Base-by-base conservation (phyloP, 2,888 invertebrate species). In the Ectemnius cavifrons region DNA sequence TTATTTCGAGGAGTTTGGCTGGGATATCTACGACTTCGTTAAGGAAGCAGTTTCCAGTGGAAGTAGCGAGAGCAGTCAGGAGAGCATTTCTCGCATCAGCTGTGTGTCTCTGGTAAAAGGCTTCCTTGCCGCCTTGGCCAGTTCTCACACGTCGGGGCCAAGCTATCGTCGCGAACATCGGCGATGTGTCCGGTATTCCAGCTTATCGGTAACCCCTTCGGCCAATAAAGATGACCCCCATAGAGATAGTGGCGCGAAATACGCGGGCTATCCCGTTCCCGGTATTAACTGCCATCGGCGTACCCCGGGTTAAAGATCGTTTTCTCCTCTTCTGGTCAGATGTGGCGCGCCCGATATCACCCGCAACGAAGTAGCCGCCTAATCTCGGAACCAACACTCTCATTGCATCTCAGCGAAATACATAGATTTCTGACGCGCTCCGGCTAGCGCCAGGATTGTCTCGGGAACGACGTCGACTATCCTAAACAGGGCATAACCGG, bases 181-280 rank as follows among this genome's bases (percentile, higher is more conserved):
- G 80, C 79, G 78, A 83, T 79, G 37, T 37, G 81, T 83, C 78
- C 80, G 82, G 83, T 86, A 87, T 87, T 87, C 86, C 78, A 85
- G 81, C 85, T 88, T 87, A 88, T 88, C 86, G 82, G 78, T 77
- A 81, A 84, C 77, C 82, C 84, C 79, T 81, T 85, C 84, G 82
- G 80, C 86, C 86, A 87, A 85, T 87, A 87, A 88, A 85, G 85
- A 87, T 84, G 84, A 87, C 84, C 84, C 77, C 80, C 75, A 84
- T 80, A 83, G 85, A 87, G 86, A 86, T 85, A 83, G 80, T 77
- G 75, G 75, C 78, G 82, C 84, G 80, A 87, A 88, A 85, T 86
- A 87, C 84, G 83, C 84, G 77, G 67, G 78, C 80, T 80, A 79
- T 81, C 75, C 80, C 80, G 81, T 83, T 83, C 37, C 83, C 76